Conservation (phyloP, 53 echinoderm and acorn worm species). For the Stichopus horrens region DNA sequence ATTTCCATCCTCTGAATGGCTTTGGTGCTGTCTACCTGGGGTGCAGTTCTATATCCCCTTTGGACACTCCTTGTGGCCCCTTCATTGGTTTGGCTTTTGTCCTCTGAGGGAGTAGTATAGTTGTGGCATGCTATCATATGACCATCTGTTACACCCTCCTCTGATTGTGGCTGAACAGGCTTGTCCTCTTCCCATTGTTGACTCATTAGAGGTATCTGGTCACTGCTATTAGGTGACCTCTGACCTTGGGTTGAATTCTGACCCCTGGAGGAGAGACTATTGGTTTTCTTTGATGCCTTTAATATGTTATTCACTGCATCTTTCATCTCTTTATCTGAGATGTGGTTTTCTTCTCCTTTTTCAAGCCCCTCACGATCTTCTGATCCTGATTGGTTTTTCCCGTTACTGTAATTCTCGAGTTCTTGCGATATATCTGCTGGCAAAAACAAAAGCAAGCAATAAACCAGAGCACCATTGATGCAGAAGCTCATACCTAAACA, state of each 20-base stretch:
- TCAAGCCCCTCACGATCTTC: background rate
- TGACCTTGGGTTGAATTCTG: background rate
- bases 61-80: background rate
- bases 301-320: background rate
- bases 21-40: background rate
- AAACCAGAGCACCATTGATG: too few relatives aligned
- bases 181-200: background rate
- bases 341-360: background rate
- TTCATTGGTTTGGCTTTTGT: background rate
- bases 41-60: background rate
- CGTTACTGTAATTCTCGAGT: background rate
- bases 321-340: background rate
- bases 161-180: background rate
- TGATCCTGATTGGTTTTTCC: background rate
- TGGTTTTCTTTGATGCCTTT: constrained; percentile 5
- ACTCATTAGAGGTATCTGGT: background rate
- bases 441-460: background rate
- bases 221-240: background rate
- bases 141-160: background rate
- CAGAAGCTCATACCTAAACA: background rate
- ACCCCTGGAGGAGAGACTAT: background rate
- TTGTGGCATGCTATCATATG: background rate
- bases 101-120: background rate
- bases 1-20: background rate
- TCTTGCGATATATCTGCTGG: constrained; percentile 15